phyloP scores from a whole-genome alignment of 1,140 invertebrate genomes.

The Neotoxoptera formosana region DNA sequence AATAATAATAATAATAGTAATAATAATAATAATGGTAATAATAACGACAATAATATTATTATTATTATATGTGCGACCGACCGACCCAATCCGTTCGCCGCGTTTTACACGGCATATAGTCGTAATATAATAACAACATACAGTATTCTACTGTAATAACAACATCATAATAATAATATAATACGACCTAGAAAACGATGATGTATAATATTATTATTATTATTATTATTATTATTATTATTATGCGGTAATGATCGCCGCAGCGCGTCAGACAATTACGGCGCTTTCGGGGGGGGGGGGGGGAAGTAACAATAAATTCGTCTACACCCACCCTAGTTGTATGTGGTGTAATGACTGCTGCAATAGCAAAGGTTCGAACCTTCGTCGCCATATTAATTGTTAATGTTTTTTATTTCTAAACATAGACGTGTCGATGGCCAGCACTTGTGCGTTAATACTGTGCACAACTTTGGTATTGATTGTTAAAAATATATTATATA shows the following conservation, averaged over 20 bases:
- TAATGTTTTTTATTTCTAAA: background rate
- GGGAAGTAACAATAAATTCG: background rate
- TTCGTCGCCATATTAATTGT: background rate
- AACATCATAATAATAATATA: background rate
- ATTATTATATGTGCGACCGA: background rate
- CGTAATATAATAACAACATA: no score
- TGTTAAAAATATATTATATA: background rate
- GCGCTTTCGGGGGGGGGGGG: background rate
- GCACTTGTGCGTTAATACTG: no score
- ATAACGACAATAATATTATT: background rate
- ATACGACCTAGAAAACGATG: background rate
- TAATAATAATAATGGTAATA: background rate
- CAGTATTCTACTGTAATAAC: no score
- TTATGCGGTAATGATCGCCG: background rate
- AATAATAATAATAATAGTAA: background rate
- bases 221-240: background rate
- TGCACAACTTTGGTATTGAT: background rate
- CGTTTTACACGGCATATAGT: background rate
- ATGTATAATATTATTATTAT: background rate
- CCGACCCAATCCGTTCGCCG: background rate
- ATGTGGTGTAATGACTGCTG: no score
- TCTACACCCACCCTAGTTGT: no score
- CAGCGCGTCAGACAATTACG: background rate
- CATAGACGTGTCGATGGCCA: background rate
- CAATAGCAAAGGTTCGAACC: background rate